Evolutionary conservation across 2,888 invertebrate species (phyloP).

Genomic region (Sceliomorpha sp.): DNA sequence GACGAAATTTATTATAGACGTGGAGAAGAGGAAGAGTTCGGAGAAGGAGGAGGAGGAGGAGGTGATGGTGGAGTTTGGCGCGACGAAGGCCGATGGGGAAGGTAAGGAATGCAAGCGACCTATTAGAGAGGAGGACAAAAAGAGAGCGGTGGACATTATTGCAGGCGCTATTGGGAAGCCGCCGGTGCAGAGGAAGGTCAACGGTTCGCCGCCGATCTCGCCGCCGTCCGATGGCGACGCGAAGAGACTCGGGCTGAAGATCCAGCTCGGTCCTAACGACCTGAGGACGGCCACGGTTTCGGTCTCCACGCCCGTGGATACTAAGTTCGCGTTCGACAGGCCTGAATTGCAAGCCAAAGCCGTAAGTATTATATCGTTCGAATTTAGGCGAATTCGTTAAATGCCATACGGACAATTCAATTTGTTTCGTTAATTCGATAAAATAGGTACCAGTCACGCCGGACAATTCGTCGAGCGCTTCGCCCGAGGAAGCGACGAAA

Average conservation of each 20-base stretch:
- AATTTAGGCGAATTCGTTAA: too few species aligned
- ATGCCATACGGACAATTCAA: too few species aligned
- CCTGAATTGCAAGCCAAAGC: slow-evolving; percentile 60
- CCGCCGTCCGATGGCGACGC: slow-evolving; percentile 73
- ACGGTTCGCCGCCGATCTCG: slow-evolving; percentile 75
- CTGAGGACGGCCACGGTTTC: slow-evolving; percentile 75
- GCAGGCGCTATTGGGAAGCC: slow-evolving; percentile 73
- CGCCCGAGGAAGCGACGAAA: slow-evolving; percentile 77
- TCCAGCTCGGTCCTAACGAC: slow-evolving; percentile 77
- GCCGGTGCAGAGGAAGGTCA: slow-evolving; percentile 68
- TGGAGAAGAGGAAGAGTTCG: slow-evolving; percentile 75
- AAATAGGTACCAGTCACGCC: too few species aligned
- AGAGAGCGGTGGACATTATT: slow-evolving; percentile 74
- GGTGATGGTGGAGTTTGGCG: too few species aligned
- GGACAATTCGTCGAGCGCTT: too few species aligned
- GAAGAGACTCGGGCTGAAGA: slow-evolving; percentile 72
- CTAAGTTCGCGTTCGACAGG: slow-evolving; percentile 72
- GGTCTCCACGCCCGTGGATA: slow-evolving; percentile 77
- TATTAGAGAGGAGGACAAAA: slow-evolving; percentile 71
- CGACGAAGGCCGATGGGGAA: slow-evolving; percentile 59
- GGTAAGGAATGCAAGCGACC: slow-evolving; percentile 58
- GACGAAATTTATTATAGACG: slow-evolving; percentile 74
- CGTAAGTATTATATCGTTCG: slow-evolving; percentile 57
- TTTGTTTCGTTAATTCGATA: too few species aligned
- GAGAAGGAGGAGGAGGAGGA: slow-evolving; percentile 50